Evolutionary conservation across 2,888 invertebrate species (phyloP).

Genomic region (Temnothorax rugatulus): DNA sequence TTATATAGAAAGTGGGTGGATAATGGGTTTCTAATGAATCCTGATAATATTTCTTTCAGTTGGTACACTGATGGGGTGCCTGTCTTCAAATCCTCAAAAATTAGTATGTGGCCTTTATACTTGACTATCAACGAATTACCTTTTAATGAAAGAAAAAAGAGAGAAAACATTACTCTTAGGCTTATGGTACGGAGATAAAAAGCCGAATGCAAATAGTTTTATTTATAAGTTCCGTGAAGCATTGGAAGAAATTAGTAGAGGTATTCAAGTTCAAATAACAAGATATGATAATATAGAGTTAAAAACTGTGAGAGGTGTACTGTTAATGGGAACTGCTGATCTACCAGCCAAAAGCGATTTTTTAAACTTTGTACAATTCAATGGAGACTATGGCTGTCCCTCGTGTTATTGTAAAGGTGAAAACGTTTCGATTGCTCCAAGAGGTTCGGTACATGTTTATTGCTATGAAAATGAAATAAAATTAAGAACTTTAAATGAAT

Average conservation of each 20-base stretch:
- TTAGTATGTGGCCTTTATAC: slow-evolving; percentile 65
- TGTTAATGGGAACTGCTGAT: slow-evolving; percentile 59
- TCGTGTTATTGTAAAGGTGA: slow-evolving; percentile 57
- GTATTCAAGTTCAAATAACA: slow-evolving; percentile 2
- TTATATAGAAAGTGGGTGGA: not conserved
- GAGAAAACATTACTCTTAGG: slow-evolving; percentile 62
- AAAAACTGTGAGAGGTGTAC: slow-evolving; percentile 41
- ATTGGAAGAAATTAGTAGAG: slow-evolving; percentile 24
- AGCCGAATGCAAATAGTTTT: slow-evolving; percentile 49
- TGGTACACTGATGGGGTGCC: slow-evolving; percentile 71
- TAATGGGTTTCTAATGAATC: slow-evolving; percentile 60
- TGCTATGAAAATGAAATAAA: slow-evolving; percentile 54
- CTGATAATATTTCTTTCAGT: slow-evolving; percentile 64
- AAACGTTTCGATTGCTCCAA: slow-evolving; percentile 37
- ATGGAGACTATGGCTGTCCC: slow-evolving; percentile 64
- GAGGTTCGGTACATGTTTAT: slow-evolving; percentile 59
- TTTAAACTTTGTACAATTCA: slow-evolving; percentile 64
- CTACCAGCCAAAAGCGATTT: slow-evolving; percentile 63
- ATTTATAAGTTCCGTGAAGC: slow-evolving; percentile 31
- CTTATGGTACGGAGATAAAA: slow-evolving; percentile 63
- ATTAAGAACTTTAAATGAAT: slow-evolving; percentile 55
- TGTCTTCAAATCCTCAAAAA: slow-evolving; percentile 63
- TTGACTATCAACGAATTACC: slow-evolving; percentile 63
- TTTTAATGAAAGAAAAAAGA: slow-evolving; percentile 51
- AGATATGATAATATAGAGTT: slow-evolving; percentile 36